phyloP scores from a whole-genome alignment of 2,113 vertebrate genomes.

The Proterorhinus semilunaris region DNA sequence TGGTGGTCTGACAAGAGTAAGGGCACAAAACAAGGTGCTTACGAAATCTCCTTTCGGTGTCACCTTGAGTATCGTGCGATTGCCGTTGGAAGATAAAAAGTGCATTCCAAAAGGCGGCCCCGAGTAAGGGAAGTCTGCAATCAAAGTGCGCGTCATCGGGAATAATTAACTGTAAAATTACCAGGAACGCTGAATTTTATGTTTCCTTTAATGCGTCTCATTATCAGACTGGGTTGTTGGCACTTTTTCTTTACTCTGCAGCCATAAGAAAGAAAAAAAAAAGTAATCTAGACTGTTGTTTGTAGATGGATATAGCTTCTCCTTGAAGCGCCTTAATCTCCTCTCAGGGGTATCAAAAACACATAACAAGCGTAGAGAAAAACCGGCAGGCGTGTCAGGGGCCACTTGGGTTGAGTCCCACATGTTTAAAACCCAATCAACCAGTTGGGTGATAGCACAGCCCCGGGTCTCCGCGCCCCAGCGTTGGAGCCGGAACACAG shows the following conservation, averaged over 20 bases:
- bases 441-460: conserved; percentile 40
- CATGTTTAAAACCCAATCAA: conserved; percentile 62
- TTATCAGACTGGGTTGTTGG: neutral
- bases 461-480: conserved; percentile 41
- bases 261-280: neutral
- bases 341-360: conserved; percentile 28
- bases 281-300: conserved; percentile 26
- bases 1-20: conserved; percentile 29
- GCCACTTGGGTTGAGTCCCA: conserved; percentile 46
- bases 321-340: conserved; percentile 33
- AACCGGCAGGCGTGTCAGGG: conserved; percentile 44
- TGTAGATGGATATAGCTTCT: conserved; percentile 29
- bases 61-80: conserved; percentile 9
- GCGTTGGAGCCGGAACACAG: conserved; percentile 45
- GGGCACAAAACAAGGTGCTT: conserved; percentile 25
- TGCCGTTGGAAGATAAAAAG: neutral
- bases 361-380: conserved; percentile 36
- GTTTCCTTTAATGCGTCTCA: neutral
- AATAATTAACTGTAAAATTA: neutral
- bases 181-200: neutral
- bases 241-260: neutral
- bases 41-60: conserved; percentile 28
- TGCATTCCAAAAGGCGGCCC: too few relatives aligned
- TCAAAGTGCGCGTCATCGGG: too few relatives aligned
- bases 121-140: conserved; percentile 14